Evolutionary conservation across 2,888 invertebrate genomes (phyloP).

Genomic region (Colletes collaris): DNA sequence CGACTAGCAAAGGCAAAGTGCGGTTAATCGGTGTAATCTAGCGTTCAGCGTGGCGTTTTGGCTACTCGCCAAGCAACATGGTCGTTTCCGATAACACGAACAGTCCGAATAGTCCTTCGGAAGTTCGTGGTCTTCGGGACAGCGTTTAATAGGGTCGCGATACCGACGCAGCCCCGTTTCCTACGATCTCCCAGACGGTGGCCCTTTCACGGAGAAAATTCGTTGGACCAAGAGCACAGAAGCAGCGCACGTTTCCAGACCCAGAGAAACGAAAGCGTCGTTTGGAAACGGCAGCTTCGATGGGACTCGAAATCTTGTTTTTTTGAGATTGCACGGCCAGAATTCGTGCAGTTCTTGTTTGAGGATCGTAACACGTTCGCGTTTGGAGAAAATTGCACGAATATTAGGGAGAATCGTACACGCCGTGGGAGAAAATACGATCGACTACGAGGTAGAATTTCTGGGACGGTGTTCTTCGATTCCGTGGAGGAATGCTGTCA

Average conservation of each 20-base stretch:
- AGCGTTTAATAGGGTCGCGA: neutral
- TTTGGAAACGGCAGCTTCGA: slow-evolving; percentile 25
- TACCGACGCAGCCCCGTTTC: no score
- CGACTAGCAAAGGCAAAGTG: slow-evolving; percentile 45
- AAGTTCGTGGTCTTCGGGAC: neutral
- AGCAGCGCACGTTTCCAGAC: neutral
- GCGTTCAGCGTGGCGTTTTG: neutral
- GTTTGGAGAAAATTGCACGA: neutral
- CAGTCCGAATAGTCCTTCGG: neutral
- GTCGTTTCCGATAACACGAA: neutral
- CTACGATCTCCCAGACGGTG: slow-evolving; percentile 5
- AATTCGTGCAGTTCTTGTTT: neutral
- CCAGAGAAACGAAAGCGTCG: slow-evolving; percentile 14
- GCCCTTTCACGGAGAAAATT: slow-evolving; percentile 16
- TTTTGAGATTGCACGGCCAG: neutral
- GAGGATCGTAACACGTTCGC: slow-evolving; percentile 2
- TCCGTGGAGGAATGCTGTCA: no score
- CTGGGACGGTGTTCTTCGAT: no score
- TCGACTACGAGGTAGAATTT: no score
- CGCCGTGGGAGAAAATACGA: no score
- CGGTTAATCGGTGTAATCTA: slow-evolving; percentile 29
- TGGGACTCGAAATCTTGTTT: slow-evolving; percentile 33
- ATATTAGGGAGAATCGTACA: neutral
- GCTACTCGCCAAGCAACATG: slow-evolving; percentile 4
- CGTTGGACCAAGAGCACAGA: slow-evolving; percentile 13